Evolutionary conservation across 2,797 vertebrate species (phyloP), one percentile per base, ranked within the genome.

Genomic region (Gymnothorax reevesii): DNA sequence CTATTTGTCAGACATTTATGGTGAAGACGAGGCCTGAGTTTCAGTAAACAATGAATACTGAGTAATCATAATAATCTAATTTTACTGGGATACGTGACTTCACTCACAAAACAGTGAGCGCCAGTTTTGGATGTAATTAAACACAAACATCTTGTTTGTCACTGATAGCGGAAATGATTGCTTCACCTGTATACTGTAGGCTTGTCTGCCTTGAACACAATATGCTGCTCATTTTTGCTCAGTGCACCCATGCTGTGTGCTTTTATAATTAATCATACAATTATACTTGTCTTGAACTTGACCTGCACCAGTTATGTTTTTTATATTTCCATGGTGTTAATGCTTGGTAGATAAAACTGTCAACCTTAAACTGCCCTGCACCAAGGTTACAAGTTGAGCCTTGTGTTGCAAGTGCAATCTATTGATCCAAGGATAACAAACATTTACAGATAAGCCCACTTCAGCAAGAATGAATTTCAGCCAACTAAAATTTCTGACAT

Each of bases 41-140:
- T 88, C 62, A 0, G 66, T 49, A 86, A 85, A 87, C 87, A 64
- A 3, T 42, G 33, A 42, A 42, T 42, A 42, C 33, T 42, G 33
- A 73, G 91, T 92, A 86, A 92, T 93, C 88, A 92, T 25, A 90
- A 87, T 91, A 87, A 91, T 91, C 84, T 54, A n/a, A 54, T 54
- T 79, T 52, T 79, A n/a, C 49, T 9, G 75, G 22, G 75, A 54
- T 54, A 79, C 75, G 54, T 20, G 75, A 79, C 75, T 79, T 54
- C 15, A 8, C 49, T 54, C 8, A 49, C 42, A 54, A 55, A 17
- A 79, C 8, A 12, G 33, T 20, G 17, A 79, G 75, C 1, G 9
- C 49, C 33, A 79, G 42, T 52, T 9, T 17, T 20, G 54, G 75
- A 49, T 79, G 20, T n/a, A 79, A 79, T 79, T 79, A 79, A 79